Conservation (phyloP, 2,797 vertebrate species). For the Scomberomorus guttatus region DNA sequence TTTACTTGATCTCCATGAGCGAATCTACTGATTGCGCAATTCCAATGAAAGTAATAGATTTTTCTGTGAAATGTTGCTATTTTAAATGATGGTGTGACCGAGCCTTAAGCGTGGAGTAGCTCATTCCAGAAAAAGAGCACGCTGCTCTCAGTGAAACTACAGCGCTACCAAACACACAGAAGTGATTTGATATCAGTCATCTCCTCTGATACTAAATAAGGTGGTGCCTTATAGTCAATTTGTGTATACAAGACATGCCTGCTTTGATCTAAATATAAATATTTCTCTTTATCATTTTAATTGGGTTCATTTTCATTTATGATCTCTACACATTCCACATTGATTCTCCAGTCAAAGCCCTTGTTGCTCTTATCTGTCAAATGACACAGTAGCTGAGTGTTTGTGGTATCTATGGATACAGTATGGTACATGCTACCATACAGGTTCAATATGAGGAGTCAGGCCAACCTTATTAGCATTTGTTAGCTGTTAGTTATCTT, state of each 20-base stretch:
- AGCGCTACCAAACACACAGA: background rate
- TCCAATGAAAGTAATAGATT: too few relatives aligned
- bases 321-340: background rate
- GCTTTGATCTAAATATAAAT: background rate
- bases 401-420: background rate
- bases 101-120: too few relatives aligned
- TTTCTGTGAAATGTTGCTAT: too few relatives aligned
- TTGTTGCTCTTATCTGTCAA: background rate
- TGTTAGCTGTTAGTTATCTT: conserved; percentile 20
- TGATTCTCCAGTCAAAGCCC: conserved; percentile 9
- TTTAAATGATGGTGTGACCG: too few relatives aligned
- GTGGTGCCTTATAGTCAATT: background rate
- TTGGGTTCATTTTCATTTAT: conserved; percentile 1
- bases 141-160: too few relatives aligned
- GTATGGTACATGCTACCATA: too few relatives aligned
- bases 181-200: background rate
- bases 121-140: too few relatives aligned
- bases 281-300: background rate
- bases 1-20: too few relatives aligned
- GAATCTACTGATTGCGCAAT: too few relatives aligned
- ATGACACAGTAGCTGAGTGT: background rate
- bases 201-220: background rate
- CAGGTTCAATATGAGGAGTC: conserved; percentile 7
- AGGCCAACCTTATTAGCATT: conserved; percentile 14
- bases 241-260: background rate